Percentiles rank a stretch among this genome's conserved stretches.
phyloP scores from a whole-genome alignment of 1,140 invertebrate genomes.

The Maconellicoccus hirsutus region DNA sequence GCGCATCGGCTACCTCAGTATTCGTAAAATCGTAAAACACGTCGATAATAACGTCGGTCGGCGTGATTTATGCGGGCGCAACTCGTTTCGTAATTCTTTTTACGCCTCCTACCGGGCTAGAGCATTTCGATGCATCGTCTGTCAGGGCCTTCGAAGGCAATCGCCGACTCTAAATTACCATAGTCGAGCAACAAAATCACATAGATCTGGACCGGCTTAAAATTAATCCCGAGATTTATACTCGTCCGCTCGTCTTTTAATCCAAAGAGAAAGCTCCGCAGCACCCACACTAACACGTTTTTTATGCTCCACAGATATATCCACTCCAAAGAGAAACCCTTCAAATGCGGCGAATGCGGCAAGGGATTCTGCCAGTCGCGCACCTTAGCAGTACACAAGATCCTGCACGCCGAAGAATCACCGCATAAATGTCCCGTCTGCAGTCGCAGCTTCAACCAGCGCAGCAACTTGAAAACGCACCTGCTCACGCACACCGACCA shows the following conservation, averaged over 20 bases:
- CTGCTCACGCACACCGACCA: constrained; percentile 89
- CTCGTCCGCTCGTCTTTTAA: no score
- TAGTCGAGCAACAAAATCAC: no score
- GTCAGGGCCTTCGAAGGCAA: no score
- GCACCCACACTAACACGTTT: neutral
- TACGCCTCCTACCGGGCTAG: neutral
- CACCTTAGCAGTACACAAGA: constrained; percentile 86
- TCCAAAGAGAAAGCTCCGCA: no score
- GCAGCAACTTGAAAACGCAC: constrained; percentile 86
- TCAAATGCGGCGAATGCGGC: constrained; percentile 89
- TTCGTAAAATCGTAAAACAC: neutral
- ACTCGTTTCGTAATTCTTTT: neutral
- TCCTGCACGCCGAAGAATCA: constrained; percentile 81
- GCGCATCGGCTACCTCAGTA: neutral
- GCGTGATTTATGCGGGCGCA: neutral
- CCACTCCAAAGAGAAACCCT: constrained; percentile 93
- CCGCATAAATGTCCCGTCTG: constrained; percentile 86
- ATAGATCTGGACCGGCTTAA: no score
- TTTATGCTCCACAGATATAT: constrained; percentile 65
- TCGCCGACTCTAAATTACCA: no score
- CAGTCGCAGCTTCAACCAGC: constrained; percentile 76
- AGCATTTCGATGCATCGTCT: no score
- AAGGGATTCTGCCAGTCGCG: constrained; percentile 94
- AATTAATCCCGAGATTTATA: no score
- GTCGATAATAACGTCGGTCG: neutral